Percentiles rank a stretch among this genome's conserved stretches.
Evolutionary conservation across 2,797 vertebrate species (phyloP).

Genomic region (Hapalemur alaotrensis): DNA sequence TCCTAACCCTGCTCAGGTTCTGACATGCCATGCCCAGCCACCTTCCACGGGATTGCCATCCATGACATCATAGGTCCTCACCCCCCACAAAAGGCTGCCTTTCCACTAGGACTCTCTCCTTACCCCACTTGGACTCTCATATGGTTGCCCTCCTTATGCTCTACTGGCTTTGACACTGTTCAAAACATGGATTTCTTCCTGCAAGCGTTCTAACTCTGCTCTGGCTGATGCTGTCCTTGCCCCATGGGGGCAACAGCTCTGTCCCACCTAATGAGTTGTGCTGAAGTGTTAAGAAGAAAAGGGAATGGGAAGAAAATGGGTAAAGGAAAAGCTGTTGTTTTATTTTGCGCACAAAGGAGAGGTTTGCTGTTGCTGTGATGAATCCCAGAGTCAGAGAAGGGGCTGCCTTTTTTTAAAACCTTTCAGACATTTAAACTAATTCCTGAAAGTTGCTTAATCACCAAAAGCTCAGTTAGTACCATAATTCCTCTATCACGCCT

Average conservation of each 20-base stretch:
- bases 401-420: background rate
- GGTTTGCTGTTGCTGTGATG: background rate
- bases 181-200: accelerated
- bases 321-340: background rate
- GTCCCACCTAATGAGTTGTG: background rate
- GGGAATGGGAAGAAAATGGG: background rate
- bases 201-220: background rate
- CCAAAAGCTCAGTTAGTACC: background rate
- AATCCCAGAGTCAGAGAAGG: background rate
- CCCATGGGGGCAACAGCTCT: too few species aligned
- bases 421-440: background rate
- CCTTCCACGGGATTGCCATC: background rate
- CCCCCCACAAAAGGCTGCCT: background rate
- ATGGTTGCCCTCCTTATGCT: background rate
- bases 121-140: background rate
- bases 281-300: background rate
- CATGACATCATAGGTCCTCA: background rate
- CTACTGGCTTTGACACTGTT: accelerated
- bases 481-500: background rate
- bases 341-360: background rate
- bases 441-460: conserved; percentile 25
- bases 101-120: background rate
- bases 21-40: background rate
- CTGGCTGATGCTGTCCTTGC: background rate
- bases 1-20: background rate